Conservation (phyloP, 2,888 invertebrate genomes). For the Proisotoma minuta region DNA sequence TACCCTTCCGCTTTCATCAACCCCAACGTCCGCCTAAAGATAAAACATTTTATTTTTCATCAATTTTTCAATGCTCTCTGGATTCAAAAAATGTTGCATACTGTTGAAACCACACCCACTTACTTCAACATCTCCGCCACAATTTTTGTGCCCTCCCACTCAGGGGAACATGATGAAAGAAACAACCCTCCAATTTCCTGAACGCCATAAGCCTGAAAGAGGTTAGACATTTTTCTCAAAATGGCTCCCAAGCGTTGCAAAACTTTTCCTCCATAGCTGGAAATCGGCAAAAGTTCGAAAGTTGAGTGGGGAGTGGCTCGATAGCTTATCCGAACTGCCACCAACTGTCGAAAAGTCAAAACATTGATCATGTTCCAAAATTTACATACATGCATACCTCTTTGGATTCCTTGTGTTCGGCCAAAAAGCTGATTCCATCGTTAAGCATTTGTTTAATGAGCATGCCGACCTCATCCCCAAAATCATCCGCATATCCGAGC, state of each 20-base stretch:
- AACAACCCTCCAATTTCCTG: conserved; percentile 34
- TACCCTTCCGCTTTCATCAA: conserved; percentile 37
- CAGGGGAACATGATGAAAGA: conserved; percentile 25
- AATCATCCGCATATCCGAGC: conserved; percentile 33
- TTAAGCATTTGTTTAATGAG: conserved; percentile 20
- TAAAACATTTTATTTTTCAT: not conserved
- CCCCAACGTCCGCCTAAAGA: conserved; percentile 17
- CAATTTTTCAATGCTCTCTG: not conserved
- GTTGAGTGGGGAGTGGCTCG: conserved; percentile 20
- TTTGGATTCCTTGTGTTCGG: conserved; percentile 25
- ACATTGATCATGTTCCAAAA: not conserved
- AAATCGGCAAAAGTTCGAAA: conserved; percentile 20
- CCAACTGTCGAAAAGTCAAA: conserved; percentile 20
- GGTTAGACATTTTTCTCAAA: conserved; percentile 24
- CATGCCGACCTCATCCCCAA: conserved; percentile 25
- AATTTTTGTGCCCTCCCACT: conserved; percentile 23
- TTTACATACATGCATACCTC: conserved; percentile 23
- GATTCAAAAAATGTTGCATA: too few species aligned
- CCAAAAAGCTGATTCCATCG: conserved; percentile 35
- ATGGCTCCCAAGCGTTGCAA: conserved; percentile 20
- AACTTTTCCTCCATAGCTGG: conserved; percentile 17
- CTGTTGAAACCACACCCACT: too few species aligned
- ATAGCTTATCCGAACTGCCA: conserved; percentile 27
- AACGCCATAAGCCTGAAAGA: conserved; percentile 26
- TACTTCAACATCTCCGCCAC: conserved; percentile 31